These are phyloP conservation scores for Falco novaeseelandiae DNA, from an alignment of 2,797 vertebrate species.

Conservation along the genomic window DNA sequence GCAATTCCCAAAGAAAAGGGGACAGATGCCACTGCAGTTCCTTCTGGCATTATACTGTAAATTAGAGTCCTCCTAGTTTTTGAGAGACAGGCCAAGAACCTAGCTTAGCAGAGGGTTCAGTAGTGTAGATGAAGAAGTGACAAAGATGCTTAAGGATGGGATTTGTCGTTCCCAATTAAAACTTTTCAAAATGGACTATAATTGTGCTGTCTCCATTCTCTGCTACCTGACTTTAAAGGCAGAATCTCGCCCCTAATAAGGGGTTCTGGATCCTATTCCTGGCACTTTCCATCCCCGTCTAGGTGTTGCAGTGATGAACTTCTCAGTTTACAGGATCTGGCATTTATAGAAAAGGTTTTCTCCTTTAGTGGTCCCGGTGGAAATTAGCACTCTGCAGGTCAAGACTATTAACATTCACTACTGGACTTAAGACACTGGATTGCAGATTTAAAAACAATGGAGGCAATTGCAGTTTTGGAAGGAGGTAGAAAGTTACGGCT, in stretches of 20 bases:
- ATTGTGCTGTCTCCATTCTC: not conserved
- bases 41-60: not conserved
- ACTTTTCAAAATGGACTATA: not conserved
- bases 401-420: slow-evolving; percentile 11
- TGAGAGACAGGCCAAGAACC: not conserved
- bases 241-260: not conserved
- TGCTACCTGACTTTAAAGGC: not conserved
- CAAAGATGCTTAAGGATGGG: not conserved
- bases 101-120: not conserved
- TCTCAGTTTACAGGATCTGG: not conserved
- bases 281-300: not conserved
- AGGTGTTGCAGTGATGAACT: slow-evolving; percentile 4
- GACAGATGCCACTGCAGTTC: not conserved
- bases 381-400: slow-evolving; percentile 25
- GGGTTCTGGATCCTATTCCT: slow-evolving; percentile 11
- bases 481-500: not conserved
- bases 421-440: not conserved
- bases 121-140: not conserved
- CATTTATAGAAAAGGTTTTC: not conserved
- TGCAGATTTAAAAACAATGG: not conserved
- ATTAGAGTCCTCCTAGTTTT: not conserved
- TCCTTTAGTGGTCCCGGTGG: not conserved
- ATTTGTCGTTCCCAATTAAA: not conserved
- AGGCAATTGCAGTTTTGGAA: slow-evolving; percentile 27
- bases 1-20: not conserved